A percentile compares a stretch with the other conserved stretches of the same genome.
phyloP scores from a whole-genome alignment of 2,797 vertebrate genomes.

The Allochrocebus solatus region DNA sequence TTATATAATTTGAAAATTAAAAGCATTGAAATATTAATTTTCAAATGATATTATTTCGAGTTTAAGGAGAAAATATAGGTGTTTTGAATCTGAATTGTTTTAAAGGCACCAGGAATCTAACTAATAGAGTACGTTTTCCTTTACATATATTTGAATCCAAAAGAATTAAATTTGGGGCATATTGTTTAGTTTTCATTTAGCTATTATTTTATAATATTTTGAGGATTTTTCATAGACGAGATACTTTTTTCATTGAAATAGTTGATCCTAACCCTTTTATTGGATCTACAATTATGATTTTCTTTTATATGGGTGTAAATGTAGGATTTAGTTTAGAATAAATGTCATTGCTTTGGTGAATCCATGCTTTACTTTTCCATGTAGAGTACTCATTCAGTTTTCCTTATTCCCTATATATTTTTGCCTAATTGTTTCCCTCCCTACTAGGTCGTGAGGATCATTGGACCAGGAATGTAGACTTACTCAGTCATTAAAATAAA shows the following conservation, averaged over 20 bases:
- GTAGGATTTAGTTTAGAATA: not conserved
- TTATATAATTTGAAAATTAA: not conserved
- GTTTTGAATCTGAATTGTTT: not conserved
- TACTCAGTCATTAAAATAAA: constrained; percentile 1
- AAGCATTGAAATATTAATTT: not conserved
- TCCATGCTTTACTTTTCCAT: not conserved
- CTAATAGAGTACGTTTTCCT: not conserved
- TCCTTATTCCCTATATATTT: not conserved
- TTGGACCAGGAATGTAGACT: not conserved
- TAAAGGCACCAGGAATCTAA: not conserved
- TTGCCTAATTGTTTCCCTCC: not conserved
- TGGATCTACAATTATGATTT: not conserved
- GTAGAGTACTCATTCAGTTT: not conserved
- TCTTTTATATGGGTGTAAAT: not conserved
- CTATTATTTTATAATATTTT: not conserved
- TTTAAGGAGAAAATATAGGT: not conserved
- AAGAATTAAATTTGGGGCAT: not conserved
- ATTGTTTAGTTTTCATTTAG: not conserved
- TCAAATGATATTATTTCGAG: not conserved
- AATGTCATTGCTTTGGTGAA: not conserved
- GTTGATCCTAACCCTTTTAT: not conserved
- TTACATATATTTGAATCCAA: not conserved
- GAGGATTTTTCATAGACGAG: not conserved
- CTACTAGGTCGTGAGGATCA: not conserved
- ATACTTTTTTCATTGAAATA: not conserved